Percentiles rank a stretch among this genome's conserved stretches.
These are phyloP conservation scores for Myripristis jacobus DNA, from an alignment of 2,797 vertebrate species.

Conservation along the genomic window DNA sequence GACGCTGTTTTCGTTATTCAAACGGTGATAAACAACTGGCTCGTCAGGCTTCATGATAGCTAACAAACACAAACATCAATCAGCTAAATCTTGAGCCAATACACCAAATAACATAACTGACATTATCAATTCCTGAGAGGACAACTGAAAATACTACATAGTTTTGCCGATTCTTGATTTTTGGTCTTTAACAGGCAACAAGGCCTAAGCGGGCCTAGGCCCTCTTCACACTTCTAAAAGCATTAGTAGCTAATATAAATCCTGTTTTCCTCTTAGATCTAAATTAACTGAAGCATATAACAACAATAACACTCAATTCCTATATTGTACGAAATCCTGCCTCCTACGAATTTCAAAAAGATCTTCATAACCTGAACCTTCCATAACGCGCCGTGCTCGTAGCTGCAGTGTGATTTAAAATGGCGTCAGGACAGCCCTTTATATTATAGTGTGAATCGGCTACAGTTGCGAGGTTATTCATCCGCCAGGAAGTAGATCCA, in stretches of 20 bases:
- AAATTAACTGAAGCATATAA: neutral
- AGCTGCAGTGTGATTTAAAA: neutral
- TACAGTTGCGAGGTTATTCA: slow-evolving; percentile 2
- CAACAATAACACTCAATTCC: rapidly evolving
- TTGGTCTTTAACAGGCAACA: neutral
- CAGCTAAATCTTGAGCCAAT: no score
- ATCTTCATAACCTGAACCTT: slow-evolving; percentile 3
- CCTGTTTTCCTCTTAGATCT: no score
- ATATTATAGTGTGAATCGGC: slow-evolving; percentile 54
- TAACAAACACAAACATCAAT: no score
- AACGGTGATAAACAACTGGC: no score
- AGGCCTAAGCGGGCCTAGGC: neutral
- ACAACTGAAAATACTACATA: no score
- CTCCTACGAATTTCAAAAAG: neutral
- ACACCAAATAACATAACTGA: no score
- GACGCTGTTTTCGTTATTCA: no score
- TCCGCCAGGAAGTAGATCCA: slow-evolving; percentile 75
- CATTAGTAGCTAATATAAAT: no score
- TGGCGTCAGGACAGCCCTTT: slow-evolving; percentile 14
- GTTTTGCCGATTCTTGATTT: neutral
- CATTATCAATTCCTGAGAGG: no score
- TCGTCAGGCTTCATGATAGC: no score
- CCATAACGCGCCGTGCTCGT: rapidly evolving
- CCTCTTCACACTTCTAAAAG: no score
- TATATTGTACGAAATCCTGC: rapidly evolving